A percentile compares a stretch with the other conserved stretches of the same genome.
phyloP scores from a whole-genome alignment of 2,113 vertebrate species.

The pig (Sus scrofa) region T2T-Sscrofa CM000819.6:139829501-139830000 shows the following conservation, averaged over 20 bases:
- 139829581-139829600: slow-evolving; percentile 53
- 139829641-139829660: background rate
- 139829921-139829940: slow-evolving; percentile 11
- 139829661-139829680: background rate
- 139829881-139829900: background rate
- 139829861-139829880: slow-evolving; percentile 12
- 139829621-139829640: background rate
- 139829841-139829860: slow-evolving; percentile 22
- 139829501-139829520: too few relatives aligned
- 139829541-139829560: too few relatives aligned
- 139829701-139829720: background rate
- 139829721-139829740: too few relatives aligned
- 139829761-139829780: too few relatives aligned
- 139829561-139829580: background rate
- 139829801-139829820: too few relatives aligned
- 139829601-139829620: background rate
- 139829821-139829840: background rate
- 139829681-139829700: background rate
- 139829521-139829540: too few relatives aligned
- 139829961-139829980: background rate
- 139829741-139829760: too few relatives aligned
- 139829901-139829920: slow-evolving; percentile 40
- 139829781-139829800: too few relatives aligned
- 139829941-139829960: background rate
- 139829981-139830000: background rate